A percentile compares a stretch with the other conserved stretches of the same genome.
Conservation (phyloP, 2,113 vertebrate genomes). For the Melanocharis versteri region DNA sequence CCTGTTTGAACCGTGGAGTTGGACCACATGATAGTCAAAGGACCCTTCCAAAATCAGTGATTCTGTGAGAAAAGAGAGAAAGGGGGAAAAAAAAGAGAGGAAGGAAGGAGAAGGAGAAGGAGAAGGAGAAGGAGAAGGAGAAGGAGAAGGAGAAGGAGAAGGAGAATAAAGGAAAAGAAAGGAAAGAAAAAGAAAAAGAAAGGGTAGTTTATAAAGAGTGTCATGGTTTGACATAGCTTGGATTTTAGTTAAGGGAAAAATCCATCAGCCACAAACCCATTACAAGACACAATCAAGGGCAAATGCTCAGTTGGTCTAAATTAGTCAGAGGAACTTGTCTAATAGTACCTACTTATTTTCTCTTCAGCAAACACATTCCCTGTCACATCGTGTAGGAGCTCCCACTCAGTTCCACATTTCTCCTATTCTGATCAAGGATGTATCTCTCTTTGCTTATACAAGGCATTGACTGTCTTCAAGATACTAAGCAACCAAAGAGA, state of each 20-base stretch:
- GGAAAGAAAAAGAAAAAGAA: neutral
- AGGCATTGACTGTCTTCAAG: neutral
- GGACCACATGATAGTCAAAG: neutral
- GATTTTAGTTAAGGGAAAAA: too few relatives aligned
- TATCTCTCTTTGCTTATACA: neutral
- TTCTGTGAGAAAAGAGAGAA: neutral
- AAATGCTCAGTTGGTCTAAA: neutral
- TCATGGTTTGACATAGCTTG: too few relatives aligned
- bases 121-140: neutral
- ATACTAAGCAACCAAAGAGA: neutral
- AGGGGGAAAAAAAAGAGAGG: rapidly evolving
- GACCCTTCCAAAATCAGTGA: neutral
- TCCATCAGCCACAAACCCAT: too few relatives aligned
- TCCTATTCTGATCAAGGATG: neutral
- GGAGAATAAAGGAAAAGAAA: neutral
- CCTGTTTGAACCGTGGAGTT: neutral
- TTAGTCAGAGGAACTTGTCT: neutral
- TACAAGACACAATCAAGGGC: neutral
- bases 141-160: neutral
- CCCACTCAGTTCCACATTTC: neutral
- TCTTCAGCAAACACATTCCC: neutral
- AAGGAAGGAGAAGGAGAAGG: rapidly evolving
- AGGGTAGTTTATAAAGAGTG: neutral
- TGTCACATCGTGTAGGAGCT: neutral
- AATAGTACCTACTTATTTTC: neutral